A percentile compares a stretch with the other conserved stretches of the same genome.
Evolutionary conservation across 2,113 vertebrate genomes (phyloP).

Genomic region (Phocoena phocoena): DNA sequence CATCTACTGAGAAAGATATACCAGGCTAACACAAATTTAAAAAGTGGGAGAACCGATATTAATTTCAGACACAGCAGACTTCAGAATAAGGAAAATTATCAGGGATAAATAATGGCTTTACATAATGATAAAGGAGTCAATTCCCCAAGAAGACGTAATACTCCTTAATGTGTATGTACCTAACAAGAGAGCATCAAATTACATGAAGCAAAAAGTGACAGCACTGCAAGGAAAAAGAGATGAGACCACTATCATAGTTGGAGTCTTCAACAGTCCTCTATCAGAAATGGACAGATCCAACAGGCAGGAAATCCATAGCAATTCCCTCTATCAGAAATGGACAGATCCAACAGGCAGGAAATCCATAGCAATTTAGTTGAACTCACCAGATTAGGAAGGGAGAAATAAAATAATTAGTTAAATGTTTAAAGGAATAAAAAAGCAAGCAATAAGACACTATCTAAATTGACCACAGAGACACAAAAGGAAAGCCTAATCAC

Average conservation of each 20-base stretch:
- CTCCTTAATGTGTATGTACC: too few relatives aligned
- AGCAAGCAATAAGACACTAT: background rate
- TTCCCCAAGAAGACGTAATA: too few relatives aligned
- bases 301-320: background rate
- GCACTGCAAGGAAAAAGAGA: background rate
- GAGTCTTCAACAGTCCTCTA: background rate
- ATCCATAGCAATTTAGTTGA: too few relatives aligned
- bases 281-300: background rate
- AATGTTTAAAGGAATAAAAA: background rate
- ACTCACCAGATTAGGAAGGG: background rate
- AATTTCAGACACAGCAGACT: too few relatives aligned
- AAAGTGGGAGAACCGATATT: too few relatives aligned
- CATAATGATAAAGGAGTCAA: too few relatives aligned
- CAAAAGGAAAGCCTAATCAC: background rate
- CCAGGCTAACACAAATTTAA: too few relatives aligned
- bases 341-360: background rate
- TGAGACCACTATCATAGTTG: background rate
- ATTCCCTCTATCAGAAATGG: background rate
- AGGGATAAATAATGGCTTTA: too few relatives aligned
- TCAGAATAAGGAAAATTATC: too few relatives aligned
- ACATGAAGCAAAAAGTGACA: background rate
- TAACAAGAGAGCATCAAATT: background rate
- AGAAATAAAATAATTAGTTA: background rate
- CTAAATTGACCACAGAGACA: background rate
- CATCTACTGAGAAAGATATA: too few relatives aligned